Evolutionary conservation across 1,140 invertebrate genomes (phyloP).

Genomic region (Scaptomyza graminum): DNA sequence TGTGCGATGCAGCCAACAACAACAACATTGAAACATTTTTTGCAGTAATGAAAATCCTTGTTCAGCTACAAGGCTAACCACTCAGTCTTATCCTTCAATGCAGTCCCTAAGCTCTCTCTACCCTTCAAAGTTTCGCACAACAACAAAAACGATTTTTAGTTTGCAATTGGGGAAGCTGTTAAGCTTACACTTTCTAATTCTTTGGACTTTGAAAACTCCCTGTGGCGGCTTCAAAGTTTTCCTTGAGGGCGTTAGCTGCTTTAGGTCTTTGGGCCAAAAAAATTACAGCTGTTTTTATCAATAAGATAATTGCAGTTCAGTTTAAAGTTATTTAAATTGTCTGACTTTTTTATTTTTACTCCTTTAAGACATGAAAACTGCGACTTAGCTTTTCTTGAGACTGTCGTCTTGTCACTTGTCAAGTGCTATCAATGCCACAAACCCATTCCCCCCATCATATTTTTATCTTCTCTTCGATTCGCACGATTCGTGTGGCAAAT

Average conservation of each 20-base stretch:
- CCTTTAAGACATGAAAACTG: not conserved
- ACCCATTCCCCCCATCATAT: not conserved
- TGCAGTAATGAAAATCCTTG: slow-evolving; percentile 38
- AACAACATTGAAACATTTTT: slow-evolving; percentile 1
- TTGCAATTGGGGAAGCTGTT: no score
- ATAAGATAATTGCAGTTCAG: no score
- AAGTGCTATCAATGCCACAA: slow-evolving; percentile 20
- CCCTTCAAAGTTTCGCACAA: no score
- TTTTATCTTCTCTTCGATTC: not conserved
- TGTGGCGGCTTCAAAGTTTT: no score
- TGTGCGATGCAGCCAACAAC: not conserved
- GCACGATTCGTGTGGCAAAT: slow-evolving; percentile 38
- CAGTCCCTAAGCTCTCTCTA: not conserved
- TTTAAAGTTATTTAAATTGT: no score
- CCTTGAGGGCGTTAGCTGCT: no score
- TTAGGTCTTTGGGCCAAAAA: no score
- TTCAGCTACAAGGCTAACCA: slow-evolving; percentile 27
- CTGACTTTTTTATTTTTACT: no score
- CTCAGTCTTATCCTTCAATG: slow-evolving; percentile 2
- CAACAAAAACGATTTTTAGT: not conserved
- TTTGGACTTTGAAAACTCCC: not conserved
- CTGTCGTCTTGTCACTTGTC: slow-evolving; percentile 26
- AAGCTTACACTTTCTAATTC: not conserved
- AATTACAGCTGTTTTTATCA: no score
- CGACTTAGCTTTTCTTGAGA: slow-evolving; percentile 33